Evolutionary conservation across 2,113 vertebrate species (phyloP).

Genomic region (Centropus bengalensis): DNA sequence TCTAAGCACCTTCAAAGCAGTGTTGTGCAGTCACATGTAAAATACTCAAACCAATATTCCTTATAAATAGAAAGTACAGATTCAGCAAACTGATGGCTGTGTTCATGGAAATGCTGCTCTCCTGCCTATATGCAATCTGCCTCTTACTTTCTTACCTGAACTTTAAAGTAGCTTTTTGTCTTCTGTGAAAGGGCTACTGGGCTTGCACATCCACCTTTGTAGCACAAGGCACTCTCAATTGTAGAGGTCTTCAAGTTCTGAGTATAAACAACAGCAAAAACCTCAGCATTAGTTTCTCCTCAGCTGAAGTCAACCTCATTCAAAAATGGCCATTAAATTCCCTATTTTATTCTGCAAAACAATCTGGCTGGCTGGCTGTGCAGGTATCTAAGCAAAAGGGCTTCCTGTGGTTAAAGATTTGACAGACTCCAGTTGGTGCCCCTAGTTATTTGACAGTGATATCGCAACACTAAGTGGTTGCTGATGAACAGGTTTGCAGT

Average conservation of each 20-base stretch:
- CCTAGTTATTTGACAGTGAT: slow-evolving; percentile 49
- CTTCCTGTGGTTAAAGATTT: slow-evolving; percentile 41
- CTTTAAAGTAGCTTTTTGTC: background rate
- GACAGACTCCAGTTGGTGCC: slow-evolving; percentile 57
- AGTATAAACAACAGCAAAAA: background rate
- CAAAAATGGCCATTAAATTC: slow-evolving; percentile 58
- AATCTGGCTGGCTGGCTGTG: slow-evolving; percentile 65
- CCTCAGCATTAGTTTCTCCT: slow-evolving; percentile 44
- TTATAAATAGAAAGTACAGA: background rate
- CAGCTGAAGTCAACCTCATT: background rate
- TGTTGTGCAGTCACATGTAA: background rate
- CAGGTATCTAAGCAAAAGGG: background rate
- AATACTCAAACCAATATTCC: background rate
- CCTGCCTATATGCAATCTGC: background rate
- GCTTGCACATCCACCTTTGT: background rate
- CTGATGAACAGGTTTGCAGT: slow-evolving; percentile 64
- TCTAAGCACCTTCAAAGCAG: background rate
- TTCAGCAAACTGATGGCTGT: background rate
- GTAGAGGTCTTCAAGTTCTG: background rate
- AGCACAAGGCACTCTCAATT: background rate
- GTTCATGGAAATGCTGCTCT: background rate
- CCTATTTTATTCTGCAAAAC: slow-evolving; percentile 59
- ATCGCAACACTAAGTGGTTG: slow-evolving; percentile 47
- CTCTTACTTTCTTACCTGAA: background rate
- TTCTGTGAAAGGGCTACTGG: background rate